Base-by-base conservation (phyloP, 1,140 invertebrate species). In the Uloborus diversus region DNA sequence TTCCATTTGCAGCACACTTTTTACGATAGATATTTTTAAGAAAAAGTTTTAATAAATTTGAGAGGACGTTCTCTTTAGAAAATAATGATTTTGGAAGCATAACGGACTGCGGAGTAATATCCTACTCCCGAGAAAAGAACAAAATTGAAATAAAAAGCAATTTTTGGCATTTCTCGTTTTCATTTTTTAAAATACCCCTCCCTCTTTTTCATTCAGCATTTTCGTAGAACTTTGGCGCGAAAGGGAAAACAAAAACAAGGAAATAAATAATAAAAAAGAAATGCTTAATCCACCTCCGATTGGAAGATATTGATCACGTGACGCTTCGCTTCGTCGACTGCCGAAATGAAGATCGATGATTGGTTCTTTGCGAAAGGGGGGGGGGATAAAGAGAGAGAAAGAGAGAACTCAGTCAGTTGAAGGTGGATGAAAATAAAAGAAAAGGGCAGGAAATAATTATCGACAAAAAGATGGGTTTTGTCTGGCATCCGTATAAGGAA, bases 271-370 rank as follows among this genome's bases (percentile, higher is more conserved):
- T n/a, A 68, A 51, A 68, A 51, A 65, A 42, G 14, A 23, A 17
- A 33, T 61, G 53, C 61, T 78, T 78, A 78, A 78, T 78, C 61
- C 73, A 9, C 57, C 49, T 78, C 61, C 62, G 73, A 78, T 78
- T 66, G 73, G 73, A 65, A 62, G 62, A 78, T 66, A 78, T 66
- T 78, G 73, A 78, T 78, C 73, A 66, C 61, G 73, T 66, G 73
- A 42, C 73, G 49, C 49, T 11, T 66, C 73, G 73, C 61, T 57
- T 32, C 49, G 62, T 28, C 28, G 57, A 59, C 33, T n/a, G 51
- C n/a, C 53, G 68, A 70, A 76, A 76, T 76, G 73, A 76, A 76
- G 62, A 66, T 65, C 59, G 49, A 66, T 65, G 62, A 57, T 76
- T 78, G 62, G 62, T 78, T 66, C 73, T 37, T 76, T 66, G 37